Evolutionary conservation across 2,797 vertebrate genomes (phyloP).

Genomic region (Glossophaga mutica): DNA sequence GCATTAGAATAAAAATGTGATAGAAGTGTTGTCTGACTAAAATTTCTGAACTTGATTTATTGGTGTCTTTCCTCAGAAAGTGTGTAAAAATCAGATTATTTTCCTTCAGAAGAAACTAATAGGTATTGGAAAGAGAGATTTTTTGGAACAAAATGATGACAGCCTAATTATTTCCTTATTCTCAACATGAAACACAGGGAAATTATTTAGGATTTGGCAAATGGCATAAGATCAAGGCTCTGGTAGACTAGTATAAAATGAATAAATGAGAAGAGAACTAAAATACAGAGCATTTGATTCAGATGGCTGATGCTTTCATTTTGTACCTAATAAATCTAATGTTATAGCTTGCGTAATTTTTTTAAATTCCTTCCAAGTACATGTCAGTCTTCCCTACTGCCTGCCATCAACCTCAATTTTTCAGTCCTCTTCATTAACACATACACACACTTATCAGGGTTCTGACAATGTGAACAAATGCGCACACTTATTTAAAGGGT

Average conservation of each 20-base stretch:
- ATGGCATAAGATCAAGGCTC: not conserved
- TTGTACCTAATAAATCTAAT: not conserved
- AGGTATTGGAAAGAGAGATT: not conserved
- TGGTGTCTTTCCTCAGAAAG: not conserved
- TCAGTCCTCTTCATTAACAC: not conserved
- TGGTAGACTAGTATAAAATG: not conserved
- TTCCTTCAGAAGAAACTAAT: not conserved
- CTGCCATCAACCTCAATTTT: not conserved
- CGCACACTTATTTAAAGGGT: not conserved
- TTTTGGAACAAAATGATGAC: not conserved
- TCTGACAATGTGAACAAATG: not conserved
- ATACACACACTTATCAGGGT: not conserved
- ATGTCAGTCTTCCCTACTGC: not conserved
- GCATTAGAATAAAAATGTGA: not conserved
- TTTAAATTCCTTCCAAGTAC: not conserved
- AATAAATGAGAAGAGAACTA: not conserved
- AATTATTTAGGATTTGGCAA: not conserved
- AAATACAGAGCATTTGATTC: not conserved
- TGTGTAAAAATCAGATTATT: not conserved
- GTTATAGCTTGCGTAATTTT: not conserved
- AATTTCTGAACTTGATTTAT: not conserved
- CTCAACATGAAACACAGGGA: not conserved
- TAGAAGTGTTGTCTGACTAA: not conserved
- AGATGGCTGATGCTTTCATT: not conserved
- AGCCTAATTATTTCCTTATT: not conserved